Base-by-base conservation (phyloP, 2,113 vertebrate species). In the Apteryx owenii region DNA sequence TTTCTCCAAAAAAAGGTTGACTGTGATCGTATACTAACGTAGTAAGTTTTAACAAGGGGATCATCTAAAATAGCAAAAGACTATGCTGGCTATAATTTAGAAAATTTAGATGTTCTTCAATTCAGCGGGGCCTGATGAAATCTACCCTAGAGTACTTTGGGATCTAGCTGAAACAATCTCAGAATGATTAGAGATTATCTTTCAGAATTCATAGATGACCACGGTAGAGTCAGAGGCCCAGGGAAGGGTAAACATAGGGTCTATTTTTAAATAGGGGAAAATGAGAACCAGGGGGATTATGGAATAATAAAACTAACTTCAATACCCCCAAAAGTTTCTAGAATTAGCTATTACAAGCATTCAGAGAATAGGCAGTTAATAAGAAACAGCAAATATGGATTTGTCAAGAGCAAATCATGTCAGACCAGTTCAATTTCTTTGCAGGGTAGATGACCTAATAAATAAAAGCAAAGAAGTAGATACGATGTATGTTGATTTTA, bases 311-410 rank as follows among this genome's bases (percentile, higher is more conserved):
- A 97, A 93, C 65, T 85, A 75, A 93, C 90, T 97, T 96, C 92
- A 95, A 69, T 96, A 92, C 95, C 65, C 54, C 95, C 1, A 23
- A 90, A 93, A 95, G 80, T 84, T 93, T 95, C 94, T 96, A 92
- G 95, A 96, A 96, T 97, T 94, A 97, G 88, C 88, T 94, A 77
- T 97, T 97, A 97, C 92, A 90, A 94, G 92, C 90, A 89, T 90
- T 95, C 65, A 69, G 95, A 96, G 93, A 95, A 94, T 92, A 93
- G 92, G 69, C 90, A 95, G 72, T 92, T 97, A 96, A 97, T 93
- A 92, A 86, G 90, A 97, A 97, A 96, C 95, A 97, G 96, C 92
- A 75, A 94, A 93, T 87, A 84, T 23, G 88, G 88, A 95, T 93
- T 95, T 96, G 61, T 94, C 80, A 96, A 93, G 77, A 97, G 65